phyloP scores from a whole-genome alignment of 2,888 invertebrate species.

The Acleris emargana region DNA sequence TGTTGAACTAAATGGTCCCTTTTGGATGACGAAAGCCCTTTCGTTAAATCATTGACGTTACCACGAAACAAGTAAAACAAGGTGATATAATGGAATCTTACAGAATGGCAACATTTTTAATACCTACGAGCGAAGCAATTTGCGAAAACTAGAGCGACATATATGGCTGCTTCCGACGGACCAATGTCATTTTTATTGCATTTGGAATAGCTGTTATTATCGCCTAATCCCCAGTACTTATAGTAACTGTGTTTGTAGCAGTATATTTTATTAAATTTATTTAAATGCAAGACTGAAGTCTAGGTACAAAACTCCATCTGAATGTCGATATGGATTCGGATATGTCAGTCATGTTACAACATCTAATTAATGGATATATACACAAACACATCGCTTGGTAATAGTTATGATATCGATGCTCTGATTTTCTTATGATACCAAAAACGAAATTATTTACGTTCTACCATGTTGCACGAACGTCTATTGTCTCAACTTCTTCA shows the following conservation, averaged over 20 bases:
- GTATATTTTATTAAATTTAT: too few relatives aligned
- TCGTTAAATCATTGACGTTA: constrained; percentile 10
- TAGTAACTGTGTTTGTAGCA: too few relatives aligned
- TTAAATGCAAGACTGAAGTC: too few relatives aligned
- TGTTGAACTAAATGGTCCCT: neutral
- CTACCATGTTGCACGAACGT: neutral
- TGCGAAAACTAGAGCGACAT: constrained; percentile 9
- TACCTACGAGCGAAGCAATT: constrained; percentile 3
- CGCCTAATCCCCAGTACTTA: too few relatives aligned
- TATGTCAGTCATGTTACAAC: too few relatives aligned
- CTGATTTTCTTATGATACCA: too few relatives aligned
- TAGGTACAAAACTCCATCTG: too few relatives aligned
- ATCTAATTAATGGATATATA: too few relatives aligned
- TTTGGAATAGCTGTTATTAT: neutral
- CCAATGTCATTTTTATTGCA: constrained; percentile 9
- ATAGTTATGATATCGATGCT: too few relatives aligned
- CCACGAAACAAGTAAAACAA: constrained; percentile 16
- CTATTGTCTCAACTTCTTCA: neutral
- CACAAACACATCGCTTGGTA: too few relatives aligned
- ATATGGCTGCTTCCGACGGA: constrained; percentile 14
- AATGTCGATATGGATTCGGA: too few relatives aligned
- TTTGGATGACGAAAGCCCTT: constrained; percentile 20
- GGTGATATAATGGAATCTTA: constrained; percentile 19
- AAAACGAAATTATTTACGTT: neutral
- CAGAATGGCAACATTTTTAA: constrained; percentile 16